A percentile compares a stretch with the other conserved stretches of the same genome.
Conservation (phyloP, 2,888 invertebrate genomes). For the Melinaea menophilus region DNA sequence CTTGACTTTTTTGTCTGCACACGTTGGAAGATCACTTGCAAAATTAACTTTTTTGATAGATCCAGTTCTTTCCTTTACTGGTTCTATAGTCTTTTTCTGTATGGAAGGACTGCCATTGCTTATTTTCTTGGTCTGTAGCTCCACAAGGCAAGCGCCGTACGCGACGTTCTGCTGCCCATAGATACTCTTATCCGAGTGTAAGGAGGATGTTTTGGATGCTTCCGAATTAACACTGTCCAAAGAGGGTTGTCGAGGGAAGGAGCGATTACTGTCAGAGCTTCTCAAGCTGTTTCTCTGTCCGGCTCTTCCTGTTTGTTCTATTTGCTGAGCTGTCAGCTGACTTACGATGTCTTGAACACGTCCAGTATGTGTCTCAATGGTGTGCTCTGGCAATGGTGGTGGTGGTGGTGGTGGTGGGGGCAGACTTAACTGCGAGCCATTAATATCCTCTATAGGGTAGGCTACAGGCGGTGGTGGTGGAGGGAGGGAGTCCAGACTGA, state of each 20-base stretch:
- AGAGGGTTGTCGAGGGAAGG: conserved; percentile 77
- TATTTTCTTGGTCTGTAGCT: conserved; percentile 75
- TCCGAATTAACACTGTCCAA: conserved; percentile 76
- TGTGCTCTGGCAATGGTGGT: conserved; percentile 82
- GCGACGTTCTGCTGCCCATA: conserved; percentile 58
- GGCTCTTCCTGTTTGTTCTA: conserved; percentile 56
- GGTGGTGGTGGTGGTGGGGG: conserved; percentile 89
- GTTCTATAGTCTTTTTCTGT: conserved; percentile 69
- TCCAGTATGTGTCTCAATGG: conserved; percentile 55
- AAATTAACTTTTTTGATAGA: conserved; percentile 79
- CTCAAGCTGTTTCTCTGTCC: conserved; percentile 61
- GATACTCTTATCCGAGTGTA: conserved; percentile 64
- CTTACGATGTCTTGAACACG: conserved; percentile 67
- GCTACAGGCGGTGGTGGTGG: conserved; percentile 83
- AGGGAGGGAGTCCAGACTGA: conserved; percentile 88
- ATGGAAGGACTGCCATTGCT: conserved; percentile 58
- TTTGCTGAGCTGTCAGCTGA: conserved; percentile 62
- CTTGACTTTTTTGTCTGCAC: conserved; percentile 77
- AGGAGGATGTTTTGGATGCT: conserved; percentile 64
- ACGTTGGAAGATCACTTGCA: conserved; percentile 76
- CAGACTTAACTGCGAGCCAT: conserved; percentile 85
- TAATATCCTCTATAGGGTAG: conserved; percentile 68
- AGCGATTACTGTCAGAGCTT: conserved; percentile 54
- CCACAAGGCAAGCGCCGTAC: conserved; percentile 76
- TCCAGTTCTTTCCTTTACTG: conserved; percentile 35